Percentiles rank a stretch among this genome's conserved stretches.
These are phyloP conservation scores for Sinocyclocheilus rhinocerous DNA, from an alignment of 2,113 vertebrate genomes.

Conservation along the genomic window DNA sequence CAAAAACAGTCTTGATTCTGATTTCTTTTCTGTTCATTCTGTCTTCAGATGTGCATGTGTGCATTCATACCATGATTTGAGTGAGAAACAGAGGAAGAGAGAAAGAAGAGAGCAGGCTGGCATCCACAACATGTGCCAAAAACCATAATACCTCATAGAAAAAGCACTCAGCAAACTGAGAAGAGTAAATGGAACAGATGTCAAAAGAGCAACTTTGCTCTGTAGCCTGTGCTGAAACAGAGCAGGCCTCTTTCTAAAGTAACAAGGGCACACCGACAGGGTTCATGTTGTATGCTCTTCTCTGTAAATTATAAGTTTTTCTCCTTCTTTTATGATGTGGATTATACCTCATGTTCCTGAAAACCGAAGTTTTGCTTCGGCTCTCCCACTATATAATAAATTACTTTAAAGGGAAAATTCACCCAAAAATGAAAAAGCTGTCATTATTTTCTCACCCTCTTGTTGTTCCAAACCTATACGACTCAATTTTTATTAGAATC, in stretches of 20 bases:
- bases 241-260: constrained; percentile 33
- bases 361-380: not conserved
- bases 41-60: constrained; percentile 37
- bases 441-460: not conserved
- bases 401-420: not conserved
- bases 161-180: constrained; percentile 40
- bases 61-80: constrained; percentile 25
- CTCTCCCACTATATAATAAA: not conserved
- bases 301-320: constrained; percentile 15
- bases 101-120: constrained; percentile 20
- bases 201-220: constrained; percentile 41
- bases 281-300: constrained; percentile 32
- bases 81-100: constrained; percentile 23
- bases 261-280: constrained; percentile 37
- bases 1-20: constrained; percentile 36
- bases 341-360: constrained; percentile 23
- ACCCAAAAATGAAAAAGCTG: not conserved
- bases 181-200: constrained; percentile 33
- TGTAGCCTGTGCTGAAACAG: constrained; percentile 36
- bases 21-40: constrained; percentile 19
- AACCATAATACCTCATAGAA: constrained; percentile 37
- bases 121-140: constrained; percentile 25
- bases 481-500: too few species aligned
- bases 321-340: not conserved
- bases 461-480: not conserved